A percentile compares a stretch with the other conserved stretches of the same genome.
These are phyloP conservation scores for Onthophagus sagittarius DNA, from an alignment of 2,888 invertebrate species.

Conservation along the genomic window DNA sequence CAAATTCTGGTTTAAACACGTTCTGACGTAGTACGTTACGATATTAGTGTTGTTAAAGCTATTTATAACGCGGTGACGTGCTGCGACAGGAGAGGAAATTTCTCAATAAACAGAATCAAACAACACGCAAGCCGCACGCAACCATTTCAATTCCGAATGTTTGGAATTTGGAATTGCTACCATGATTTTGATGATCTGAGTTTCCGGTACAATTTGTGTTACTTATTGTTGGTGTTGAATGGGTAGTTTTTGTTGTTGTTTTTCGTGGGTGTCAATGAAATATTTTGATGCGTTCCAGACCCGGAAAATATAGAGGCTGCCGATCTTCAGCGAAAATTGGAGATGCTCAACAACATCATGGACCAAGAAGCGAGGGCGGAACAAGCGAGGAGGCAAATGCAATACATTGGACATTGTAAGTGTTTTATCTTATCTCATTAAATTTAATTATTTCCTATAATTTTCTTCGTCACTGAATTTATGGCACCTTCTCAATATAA, in stretches of 20 bases:
- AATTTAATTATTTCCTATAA: conserved; percentile 1
- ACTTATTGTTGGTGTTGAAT: neutral
- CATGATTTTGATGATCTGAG: too few relatives aligned
- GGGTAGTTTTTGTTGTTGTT: neutral
- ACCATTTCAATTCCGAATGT: too few relatives aligned
- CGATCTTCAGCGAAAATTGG: conserved; percentile 85
- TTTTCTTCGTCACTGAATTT: neutral
- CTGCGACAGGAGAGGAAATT: too few relatives aligned
- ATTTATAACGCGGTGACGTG: too few relatives aligned
- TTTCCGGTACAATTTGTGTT: too few relatives aligned
- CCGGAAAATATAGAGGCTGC: conserved; percentile 82
- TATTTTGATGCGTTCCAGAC: conserved; percentile 55
- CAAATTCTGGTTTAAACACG: too few relatives aligned
- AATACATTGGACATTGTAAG: conserved; percentile 80
- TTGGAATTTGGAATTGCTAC: too few relatives aligned
- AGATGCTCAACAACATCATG: conserved; percentile 85
- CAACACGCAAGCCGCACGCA: too few relatives aligned
- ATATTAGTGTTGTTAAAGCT: too few relatives aligned
- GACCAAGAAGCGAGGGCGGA: conserved; percentile 79
- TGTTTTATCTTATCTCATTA: conserved; percentile 35
- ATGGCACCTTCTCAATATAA: neutral
- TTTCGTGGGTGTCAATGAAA: neutral
- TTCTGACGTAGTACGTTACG: too few relatives aligned
- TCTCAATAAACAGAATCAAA: too few relatives aligned
- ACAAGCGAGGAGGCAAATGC: conserved; percentile 73